phyloP scores from a whole-genome alignment of 2,113 vertebrate genomes.

The Oostethus manadensis region DNA sequence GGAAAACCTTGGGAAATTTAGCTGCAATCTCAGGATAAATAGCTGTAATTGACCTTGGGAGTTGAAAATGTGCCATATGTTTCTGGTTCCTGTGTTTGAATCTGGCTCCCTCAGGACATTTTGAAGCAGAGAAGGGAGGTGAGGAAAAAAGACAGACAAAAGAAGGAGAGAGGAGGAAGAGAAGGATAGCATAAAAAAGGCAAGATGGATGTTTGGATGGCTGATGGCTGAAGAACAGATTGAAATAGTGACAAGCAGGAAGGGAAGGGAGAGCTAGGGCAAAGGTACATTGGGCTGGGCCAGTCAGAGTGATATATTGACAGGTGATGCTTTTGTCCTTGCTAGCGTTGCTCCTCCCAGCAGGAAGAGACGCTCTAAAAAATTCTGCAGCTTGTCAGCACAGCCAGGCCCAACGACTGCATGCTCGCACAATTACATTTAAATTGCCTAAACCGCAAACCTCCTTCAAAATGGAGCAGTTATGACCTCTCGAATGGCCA shows the following conservation, averaged over 20 bases:
- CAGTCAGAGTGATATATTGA: conserved; percentile 79
- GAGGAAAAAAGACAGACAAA: conserved; percentile 40
- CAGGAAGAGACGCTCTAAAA: conserved; percentile 54
- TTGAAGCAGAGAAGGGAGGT: conserved; percentile 45
- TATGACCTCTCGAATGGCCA: conserved; percentile 74
- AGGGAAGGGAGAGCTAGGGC: conserved; percentile 35
- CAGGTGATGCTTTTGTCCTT: conserved; percentile 82
- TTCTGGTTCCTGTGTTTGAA: conserved; percentile 78
- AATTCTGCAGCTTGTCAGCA: conserved; percentile 73
- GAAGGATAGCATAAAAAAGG: conserved; percentile 48
- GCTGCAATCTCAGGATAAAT: conserved; percentile 77
- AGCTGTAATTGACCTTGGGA: conserved; percentile 82
- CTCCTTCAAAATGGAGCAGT: conserved; percentile 69
- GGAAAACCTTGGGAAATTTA: conserved; percentile 76
- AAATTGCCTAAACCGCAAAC: conserved; percentile 70
- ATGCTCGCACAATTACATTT: conserved; percentile 74
- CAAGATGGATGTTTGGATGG: conserved; percentile 60
- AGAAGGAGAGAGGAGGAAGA: conserved; percentile 27
- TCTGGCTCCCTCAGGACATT: conserved; percentile 71
- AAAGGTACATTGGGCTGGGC: conserved; percentile 63
- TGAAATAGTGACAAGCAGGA: conserved; percentile 53
- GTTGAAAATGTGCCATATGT: conserved; percentile 81
- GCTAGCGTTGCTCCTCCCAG: conserved; percentile 75
- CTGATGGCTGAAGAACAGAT: conserved; percentile 45
- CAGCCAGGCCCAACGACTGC: conserved; percentile 59